These are phyloP conservation scores for Pomatostomus ruficeps DNA, from an alignment of 2,113 vertebrate genomes.

Conservation along the genomic window DNA sequence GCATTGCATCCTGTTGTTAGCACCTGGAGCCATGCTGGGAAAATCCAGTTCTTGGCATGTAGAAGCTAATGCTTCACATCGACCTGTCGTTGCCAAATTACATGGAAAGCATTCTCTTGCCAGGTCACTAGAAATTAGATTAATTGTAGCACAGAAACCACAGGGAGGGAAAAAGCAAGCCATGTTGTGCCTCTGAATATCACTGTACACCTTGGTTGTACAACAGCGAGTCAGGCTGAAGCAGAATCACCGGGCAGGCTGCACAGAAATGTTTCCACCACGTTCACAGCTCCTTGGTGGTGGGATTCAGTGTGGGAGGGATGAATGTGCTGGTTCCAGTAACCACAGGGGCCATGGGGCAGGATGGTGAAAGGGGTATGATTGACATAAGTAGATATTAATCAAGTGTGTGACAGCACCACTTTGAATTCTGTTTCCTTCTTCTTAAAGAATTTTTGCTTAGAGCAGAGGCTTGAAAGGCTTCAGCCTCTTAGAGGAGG, in stretches of 20 bases:
- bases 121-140: conserved; percentile 61
- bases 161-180: background rate
- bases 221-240: background rate
- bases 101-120: background rate
- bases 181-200: background rate
- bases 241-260: background rate
- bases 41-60: conserved; percentile 22
- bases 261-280: background rate
- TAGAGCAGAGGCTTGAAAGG: background rate
- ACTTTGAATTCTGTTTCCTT: background rate
- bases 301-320: background rate
- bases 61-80: background rate
- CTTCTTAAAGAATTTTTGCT: background rate
- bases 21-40: conserved; percentile 28
- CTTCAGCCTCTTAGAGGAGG: background rate
- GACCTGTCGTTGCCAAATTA: conserved; percentile 9
- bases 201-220: background rate
- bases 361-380: background rate
- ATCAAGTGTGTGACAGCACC: background rate
- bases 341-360: background rate
- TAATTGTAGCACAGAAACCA: conserved; percentile 56
- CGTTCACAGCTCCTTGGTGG: background rate
- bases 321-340: background rate
- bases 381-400: background rate
- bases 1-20: conserved; percentile 24